Evolutionary conservation across 1,140 invertebrate species (phyloP).

Genomic region (Penaeus chinensis): DNA sequence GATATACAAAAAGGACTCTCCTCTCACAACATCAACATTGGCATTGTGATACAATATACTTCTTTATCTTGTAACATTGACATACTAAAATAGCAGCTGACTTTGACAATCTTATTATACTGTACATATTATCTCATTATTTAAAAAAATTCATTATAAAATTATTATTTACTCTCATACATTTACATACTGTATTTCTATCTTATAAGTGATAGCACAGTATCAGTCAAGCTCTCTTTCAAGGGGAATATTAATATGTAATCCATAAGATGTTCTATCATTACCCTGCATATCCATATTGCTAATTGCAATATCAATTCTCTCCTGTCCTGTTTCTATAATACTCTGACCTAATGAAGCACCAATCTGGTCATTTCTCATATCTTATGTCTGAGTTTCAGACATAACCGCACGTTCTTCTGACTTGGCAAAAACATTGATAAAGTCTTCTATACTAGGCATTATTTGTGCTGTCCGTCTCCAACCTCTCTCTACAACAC

Average conservation of each 20-base stretch:
- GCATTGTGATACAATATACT: slow-evolving; percentile 60
- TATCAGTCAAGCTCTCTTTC: slow-evolving; percentile 31
- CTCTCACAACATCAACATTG: slow-evolving; percentile 59
- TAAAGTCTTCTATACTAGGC: slow-evolving; percentile 57
- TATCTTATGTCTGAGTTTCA: slow-evolving; percentile 37
- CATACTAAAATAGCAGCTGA: slow-evolving; percentile 59
- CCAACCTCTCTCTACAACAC: slow-evolving; percentile 51
- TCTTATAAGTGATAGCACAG: slow-evolving; percentile 24
- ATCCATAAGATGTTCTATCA: slow-evolving; percentile 45
- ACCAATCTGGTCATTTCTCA: slow-evolving; percentile 22
- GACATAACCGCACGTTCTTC: slow-evolving; percentile 1
- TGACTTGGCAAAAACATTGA: slow-evolving; percentile 11
- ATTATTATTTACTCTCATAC: slow-evolving; percentile 21
- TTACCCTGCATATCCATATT: slow-evolving; percentile 60
- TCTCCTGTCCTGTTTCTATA: neutral
- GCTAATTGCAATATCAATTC: slow-evolving; percentile 20
- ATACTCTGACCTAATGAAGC: slow-evolving; percentile 6
- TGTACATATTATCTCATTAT: slow-evolving; percentile 47
- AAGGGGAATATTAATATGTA: slow-evolving; percentile 16
- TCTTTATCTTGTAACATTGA: slow-evolving; percentile 53
- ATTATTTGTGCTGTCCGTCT: slow-evolving; percentile 57
- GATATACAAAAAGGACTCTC: slow-evolving; percentile 61
- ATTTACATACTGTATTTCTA: slow-evolving; percentile 30
- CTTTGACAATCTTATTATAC: slow-evolving; percentile 53
- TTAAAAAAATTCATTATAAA: slow-evolving; percentile 57